Evolutionary conservation across 2,797 vertebrate species (phyloP), one percentile per base, ranked within the genome.

Genomic region (Sebastes reedi): DNA sequence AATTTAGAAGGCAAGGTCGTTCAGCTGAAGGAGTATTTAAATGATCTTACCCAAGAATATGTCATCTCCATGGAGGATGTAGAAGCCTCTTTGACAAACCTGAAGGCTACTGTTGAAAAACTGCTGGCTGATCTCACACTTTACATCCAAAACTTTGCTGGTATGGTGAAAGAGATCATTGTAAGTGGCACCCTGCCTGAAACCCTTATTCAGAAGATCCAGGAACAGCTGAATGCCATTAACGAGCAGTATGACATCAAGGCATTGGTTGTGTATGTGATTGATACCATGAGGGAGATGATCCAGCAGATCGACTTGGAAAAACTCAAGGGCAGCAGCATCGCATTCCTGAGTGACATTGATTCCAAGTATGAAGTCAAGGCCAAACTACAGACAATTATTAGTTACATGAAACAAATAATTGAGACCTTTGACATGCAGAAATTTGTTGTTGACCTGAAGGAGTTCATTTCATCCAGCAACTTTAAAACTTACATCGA

Each of bases 31-130:
- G 89, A 95, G 79, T 94, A 92, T 87, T 82, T 99, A 36, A 77
- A 64, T 84, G 88, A 92, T 87, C 87, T 98, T 61, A 89, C 90
- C 62, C 91, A 96, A 80, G 92, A 96, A 20, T 96, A 96, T 84
- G 87, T 74, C 58, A 87, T 98, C 84, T 94, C 95, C 75, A 67
- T 94, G 70, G 94, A 97, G 58, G 96, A 97, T 83, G 61, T 99
- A 56, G 93, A 98, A 79, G 79, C 73, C 30, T 91, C 81, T 67
- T 77, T 98, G 65, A 90, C 78, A 72, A 96, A 94, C 75, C 81
- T 94, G 68, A 91, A 88, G 72, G 6, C n/a, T 52, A 18, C 74
- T 56, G 27, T 91, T 77, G 75, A 92, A 77, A 91, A 90, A 64
- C 78, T 95, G 59, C 20, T 96, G 8, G 72, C 46, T 77, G 87